Conservation (phyloP, 2,113 vertebrate genomes). For the Morone saxatilis region DNA sequence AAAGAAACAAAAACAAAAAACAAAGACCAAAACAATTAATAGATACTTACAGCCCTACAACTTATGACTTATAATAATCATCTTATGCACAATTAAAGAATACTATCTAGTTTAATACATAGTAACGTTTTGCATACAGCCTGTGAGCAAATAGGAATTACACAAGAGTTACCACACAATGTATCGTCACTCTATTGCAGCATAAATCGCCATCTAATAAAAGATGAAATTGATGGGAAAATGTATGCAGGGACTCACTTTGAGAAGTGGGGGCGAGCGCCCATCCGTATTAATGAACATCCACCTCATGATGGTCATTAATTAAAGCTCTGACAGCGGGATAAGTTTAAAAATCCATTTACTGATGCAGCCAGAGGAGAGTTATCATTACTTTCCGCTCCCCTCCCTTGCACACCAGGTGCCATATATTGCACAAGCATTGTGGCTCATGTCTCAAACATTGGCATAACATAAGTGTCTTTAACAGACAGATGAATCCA, state of each 20-base stretch:
- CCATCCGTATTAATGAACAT: not conserved
- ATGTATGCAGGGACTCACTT: slow-evolving; percentile 14
- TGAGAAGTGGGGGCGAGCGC: not conserved
- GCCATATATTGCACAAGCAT: not conserved
- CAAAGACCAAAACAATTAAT: not conserved
- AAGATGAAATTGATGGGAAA: slow-evolving; percentile 25
- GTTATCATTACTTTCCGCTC: slow-evolving; percentile 5
- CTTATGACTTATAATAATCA: not conserved
- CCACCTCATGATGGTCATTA: slow-evolving; percentile 18
- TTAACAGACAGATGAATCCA: not conserved
- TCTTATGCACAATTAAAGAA: no score
- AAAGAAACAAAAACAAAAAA: no score
- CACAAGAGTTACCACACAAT: not conserved
- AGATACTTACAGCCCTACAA: not conserved
- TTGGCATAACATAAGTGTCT: not conserved
- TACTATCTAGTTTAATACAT: not conserved
- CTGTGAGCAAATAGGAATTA: not conserved
- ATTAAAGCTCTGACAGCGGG: slow-evolving; percentile 10
- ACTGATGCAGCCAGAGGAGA: not conserved
- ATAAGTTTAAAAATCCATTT: slow-evolving; percentile 28
- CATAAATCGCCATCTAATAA: slow-evolving; percentile 20
- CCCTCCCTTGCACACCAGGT: not conserved
- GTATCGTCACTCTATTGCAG: not conserved
- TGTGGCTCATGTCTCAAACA: not conserved
- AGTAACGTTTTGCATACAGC: not conserved